Evolutionary conservation across 2,888 invertebrate species (phyloP).

Genomic region (Melipona bicolor): DNA sequence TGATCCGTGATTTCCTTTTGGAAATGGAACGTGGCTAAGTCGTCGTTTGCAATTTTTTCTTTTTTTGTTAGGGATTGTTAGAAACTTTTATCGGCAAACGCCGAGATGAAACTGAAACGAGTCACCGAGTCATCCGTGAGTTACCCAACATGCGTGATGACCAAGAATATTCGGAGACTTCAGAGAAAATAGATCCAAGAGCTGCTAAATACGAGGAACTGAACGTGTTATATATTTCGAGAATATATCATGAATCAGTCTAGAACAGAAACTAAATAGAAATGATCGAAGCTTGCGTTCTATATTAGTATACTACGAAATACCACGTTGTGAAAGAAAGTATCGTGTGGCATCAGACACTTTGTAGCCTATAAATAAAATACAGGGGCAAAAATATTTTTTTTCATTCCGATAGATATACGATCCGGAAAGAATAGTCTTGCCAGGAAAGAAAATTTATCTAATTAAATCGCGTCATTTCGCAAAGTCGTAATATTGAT

Average conservation of each 20-base stretch:
- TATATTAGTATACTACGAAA: neutral
- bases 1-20: neutral
- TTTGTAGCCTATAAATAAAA: no score
- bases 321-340: neutral
- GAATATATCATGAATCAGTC: neutral
- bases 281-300: neutral
- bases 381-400: no score
- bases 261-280: neutral
- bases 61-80: neutral
- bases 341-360: no score
- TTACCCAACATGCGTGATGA: neutral
- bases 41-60: neutral
- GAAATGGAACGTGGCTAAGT: rapidly evolving
- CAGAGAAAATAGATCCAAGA: constrained; percentile 4
- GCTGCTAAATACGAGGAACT: neutral
- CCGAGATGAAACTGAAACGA: neutral
- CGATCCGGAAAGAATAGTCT: neutral
- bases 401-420: neutral
- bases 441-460: neutral
- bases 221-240: neutral
- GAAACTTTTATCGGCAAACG: neutral
- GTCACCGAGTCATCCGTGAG: neutral
- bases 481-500: neutral
- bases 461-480: neutral
- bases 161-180: neutral